Evolutionary conservation across 2,888 invertebrate genomes (phyloP), one percentile per base, ranked within the genome.

Genomic region (Autographa pulchrina): DNA sequence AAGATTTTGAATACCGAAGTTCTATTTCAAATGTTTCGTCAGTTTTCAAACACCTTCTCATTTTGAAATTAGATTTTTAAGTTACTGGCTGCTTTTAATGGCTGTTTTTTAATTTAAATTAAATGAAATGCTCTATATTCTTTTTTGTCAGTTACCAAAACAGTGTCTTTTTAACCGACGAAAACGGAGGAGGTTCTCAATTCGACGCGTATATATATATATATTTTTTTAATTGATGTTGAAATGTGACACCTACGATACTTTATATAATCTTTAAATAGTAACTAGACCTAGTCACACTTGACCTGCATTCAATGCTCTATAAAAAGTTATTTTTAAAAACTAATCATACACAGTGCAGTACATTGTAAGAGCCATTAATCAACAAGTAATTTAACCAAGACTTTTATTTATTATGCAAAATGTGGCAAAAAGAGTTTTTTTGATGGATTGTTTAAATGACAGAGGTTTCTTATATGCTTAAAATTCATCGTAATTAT

Each of bases 241-340:
- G 35, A 35, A 35, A 35, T 35, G 35, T 35, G 9, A 35, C 35
- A 35, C 35, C 6, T 38, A 11, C 11, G 38, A 38, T 38, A 38
- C 11, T 38, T 38, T 62, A 16, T 25, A 18, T 58, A 60, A 66
- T 78, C 78, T 81, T 65, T 38, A 35, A 61, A n/a, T 63, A 16
- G 43, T 41, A 70, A 65, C 71, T 74, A 69, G 68, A 72, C 65
- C 62, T 59, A 16, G 68, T 31, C 67, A 65, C 60, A 68, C 82
- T 81, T 81, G 79, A 61, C 82, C 79, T 74, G 62, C 52, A 74
- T 78, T 62, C 2, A 18, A 63, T 59, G 38, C 14, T 59, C 32
- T 65, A 67, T n/a, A 77, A 70, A 74, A 69, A 70, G n/a, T 68
- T 43, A 70, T 73, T 68, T 66, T 63, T 61, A 63, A 18, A 69